Conservation (phyloP, 2,888 invertebrate genomes). For the Leucophenga montana region DNA sequence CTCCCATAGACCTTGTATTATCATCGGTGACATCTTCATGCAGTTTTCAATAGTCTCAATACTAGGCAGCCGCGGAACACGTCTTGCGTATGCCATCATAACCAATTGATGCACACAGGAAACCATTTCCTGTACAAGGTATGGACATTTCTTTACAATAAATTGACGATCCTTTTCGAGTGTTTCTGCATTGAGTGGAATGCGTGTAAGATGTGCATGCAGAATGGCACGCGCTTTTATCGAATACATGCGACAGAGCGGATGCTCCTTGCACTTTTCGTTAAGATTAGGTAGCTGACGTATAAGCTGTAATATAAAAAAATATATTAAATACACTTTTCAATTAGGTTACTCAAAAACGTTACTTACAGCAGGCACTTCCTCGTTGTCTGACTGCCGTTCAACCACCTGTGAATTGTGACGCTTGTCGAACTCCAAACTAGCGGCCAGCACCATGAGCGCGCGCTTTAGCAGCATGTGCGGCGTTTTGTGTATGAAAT, state of each 20-base stretch:
- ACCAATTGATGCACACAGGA: conserved; percentile 95
- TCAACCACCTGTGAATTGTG: conserved; percentile 96
- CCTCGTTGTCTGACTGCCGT: conserved; percentile 93
- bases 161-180: conserved; percentile 89
- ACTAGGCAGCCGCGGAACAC: conserved; percentile 88
- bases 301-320: conserved; percentile 79
- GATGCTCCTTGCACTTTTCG: conserved; percentile 97
- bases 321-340: background rate
- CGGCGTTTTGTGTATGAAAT: conserved; percentile 96
- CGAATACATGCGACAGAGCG: conserved; percentile 93
- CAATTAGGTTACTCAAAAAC: background rate
- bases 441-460: conserved; percentile 96
- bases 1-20: conserved; percentile 97
- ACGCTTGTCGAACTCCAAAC: conserved; percentile 94
- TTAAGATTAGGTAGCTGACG: conserved; percentile 92
- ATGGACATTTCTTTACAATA: conserved; percentile 91
- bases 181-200: conserved; percentile 83
- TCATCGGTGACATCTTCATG: conserved; percentile 97
- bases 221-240: conserved; percentile 93
- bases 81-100: conserved; percentile 89
- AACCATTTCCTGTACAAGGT: conserved; percentile 97
- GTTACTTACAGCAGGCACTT: conserved; percentile 87
- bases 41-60: conserved; percentile 97
- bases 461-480: conserved; percentile 95
- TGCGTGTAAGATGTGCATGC: conserved; percentile 95